Evolutionary conservation across 2,113 vertebrate species (phyloP).

Genomic region (Lepus timidus): DNA sequence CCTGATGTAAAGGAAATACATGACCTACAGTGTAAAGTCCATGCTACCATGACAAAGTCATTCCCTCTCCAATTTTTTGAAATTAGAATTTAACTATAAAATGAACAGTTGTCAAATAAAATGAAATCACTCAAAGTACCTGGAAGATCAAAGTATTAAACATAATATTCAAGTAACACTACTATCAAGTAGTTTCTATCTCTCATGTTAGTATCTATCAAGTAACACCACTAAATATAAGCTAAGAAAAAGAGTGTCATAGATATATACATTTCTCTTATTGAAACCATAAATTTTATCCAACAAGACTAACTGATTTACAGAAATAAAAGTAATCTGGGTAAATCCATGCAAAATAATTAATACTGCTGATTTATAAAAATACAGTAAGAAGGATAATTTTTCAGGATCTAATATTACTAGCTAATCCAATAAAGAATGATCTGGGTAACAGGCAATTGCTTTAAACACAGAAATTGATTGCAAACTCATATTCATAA

Average conservation of each 20-base stretch:
- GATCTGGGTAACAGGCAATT: neutral
- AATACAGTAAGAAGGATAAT: neutral
- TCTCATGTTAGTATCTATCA: too few species aligned
- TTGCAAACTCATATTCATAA: neutral
- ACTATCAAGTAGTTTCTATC: neutral
- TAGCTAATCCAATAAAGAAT: neutral
- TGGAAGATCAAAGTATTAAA: neutral
- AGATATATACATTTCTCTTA: neutral
- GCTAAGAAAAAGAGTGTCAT: neutral
- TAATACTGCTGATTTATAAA: neutral
- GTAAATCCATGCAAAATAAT: neutral
- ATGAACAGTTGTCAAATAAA: neutral
- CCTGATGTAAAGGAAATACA: neutral
- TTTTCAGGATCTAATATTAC: neutral
- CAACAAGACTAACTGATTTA: neutral
- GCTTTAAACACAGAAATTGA: neutral
- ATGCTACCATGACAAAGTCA: neutral
- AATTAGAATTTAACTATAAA: neutral
- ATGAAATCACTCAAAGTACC: slow-evolving; percentile 5
- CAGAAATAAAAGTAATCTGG: neutral
- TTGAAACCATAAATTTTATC: neutral
- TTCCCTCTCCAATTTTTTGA: neutral
- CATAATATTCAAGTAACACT: slow-evolving; percentile 8
- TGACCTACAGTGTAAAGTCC: neutral
- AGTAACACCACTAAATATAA: neutral